A percentile compares a stretch with the other conserved stretches of the same genome.
phyloP scores from a whole-genome alignment of 2,113 vertebrate species.

The Tricholaema leucomelas region DNA sequence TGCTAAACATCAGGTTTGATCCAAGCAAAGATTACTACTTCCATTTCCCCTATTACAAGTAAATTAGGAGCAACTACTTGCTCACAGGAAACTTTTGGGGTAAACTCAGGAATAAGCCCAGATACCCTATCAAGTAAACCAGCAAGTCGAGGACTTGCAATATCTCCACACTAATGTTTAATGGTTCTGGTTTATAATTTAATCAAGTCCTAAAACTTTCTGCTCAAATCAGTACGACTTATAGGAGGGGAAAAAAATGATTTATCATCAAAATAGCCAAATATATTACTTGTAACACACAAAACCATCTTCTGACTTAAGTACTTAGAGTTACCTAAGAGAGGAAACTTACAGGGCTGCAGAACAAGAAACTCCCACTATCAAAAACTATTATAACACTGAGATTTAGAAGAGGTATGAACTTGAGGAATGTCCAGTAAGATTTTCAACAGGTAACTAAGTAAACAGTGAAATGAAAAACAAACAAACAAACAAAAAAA shows the following conservation, averaged over 20 bases:
- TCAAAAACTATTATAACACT: constrained; percentile 62
- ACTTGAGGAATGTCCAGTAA: constrained; percentile 69
- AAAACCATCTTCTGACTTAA: background rate
- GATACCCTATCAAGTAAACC: background rate
- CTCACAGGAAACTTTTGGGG: background rate
- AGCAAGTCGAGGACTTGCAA: background rate
- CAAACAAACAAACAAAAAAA: background rate
- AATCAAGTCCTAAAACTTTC: background rate
- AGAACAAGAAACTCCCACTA: constrained; percentile 44
- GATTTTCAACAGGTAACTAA: constrained; percentile 20
- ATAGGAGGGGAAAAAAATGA: background rate
- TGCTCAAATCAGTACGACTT: background rate
- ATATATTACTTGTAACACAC: background rate
- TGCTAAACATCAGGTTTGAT: background rate
- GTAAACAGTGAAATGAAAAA: background rate
- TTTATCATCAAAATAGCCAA: background rate
- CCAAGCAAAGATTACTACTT: background rate
- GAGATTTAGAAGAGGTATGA: constrained; percentile 73
- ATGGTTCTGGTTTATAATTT: background rate
- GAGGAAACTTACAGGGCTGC: too few species aligned
- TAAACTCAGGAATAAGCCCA: background rate
- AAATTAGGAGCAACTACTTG: background rate
- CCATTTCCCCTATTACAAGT: background rate
- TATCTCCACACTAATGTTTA: background rate
- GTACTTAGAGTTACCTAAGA: background rate